Evolutionary conservation across 2,888 invertebrate species (phyloP).

Genomic region (Crocallis elinguaria): DNA sequence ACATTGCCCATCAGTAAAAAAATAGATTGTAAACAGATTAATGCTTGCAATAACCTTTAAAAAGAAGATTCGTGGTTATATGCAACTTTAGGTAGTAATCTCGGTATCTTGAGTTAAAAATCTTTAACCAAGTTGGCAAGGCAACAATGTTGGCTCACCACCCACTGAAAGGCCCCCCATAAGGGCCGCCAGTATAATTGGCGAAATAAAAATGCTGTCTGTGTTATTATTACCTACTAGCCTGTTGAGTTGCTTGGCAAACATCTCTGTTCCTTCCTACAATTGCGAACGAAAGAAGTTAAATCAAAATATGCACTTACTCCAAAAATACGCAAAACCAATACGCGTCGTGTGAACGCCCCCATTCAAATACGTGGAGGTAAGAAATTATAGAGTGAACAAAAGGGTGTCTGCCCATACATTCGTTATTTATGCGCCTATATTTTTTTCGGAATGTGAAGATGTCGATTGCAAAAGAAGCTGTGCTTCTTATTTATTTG

Average conservation of each 20-base stretch:
- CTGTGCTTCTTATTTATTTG: constrained; percentile 21
- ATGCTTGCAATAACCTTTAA: too few species aligned
- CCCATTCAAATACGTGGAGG: constrained; percentile 31
- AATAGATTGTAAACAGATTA: too few species aligned
- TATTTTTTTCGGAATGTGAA: constrained; percentile 34
- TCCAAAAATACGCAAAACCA: not conserved
- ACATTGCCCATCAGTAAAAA: too few species aligned
- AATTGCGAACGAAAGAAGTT: not conserved
- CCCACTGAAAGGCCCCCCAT: too few species aligned
- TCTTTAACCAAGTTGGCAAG: too few species aligned
- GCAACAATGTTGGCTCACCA: too few species aligned
- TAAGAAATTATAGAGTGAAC: constrained; percentile 50
- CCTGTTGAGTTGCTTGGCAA: not conserved
- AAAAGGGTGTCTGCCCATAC: constrained; percentile 31
- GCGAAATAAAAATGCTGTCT: too few species aligned
- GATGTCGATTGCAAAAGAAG: constrained; percentile 28
- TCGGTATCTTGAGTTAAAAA: too few species aligned
- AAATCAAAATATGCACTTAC: not conserved
- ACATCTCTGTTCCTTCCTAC: not conserved
- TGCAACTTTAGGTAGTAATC: too few species aligned
- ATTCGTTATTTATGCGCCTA: constrained; percentile 34
- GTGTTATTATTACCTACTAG: too few species aligned
- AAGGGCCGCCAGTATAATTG: too few species aligned
- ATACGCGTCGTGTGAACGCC: constrained; percentile 10
- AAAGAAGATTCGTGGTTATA: too few species aligned